These are phyloP conservation scores for Tauraco hartlaubi DNA, from an alignment of 2,797 vertebrate species.

Conservation along the genomic window DNA sequence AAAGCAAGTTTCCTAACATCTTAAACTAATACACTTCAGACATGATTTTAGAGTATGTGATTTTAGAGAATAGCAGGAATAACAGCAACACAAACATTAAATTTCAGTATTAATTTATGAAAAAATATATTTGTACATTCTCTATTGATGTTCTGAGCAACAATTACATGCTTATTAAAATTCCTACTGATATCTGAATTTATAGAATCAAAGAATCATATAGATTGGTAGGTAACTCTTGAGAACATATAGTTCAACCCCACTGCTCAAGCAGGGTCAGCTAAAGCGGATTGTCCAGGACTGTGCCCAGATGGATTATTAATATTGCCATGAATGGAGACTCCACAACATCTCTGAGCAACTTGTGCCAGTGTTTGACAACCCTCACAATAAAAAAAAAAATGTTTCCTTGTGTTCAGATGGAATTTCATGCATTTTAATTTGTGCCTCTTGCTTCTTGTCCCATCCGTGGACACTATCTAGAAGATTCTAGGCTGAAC, in stretches of 20 bases:
- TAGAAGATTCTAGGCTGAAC: neutral
- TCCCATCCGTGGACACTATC: neutral
- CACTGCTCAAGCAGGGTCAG: neutral
- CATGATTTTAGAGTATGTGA: neutral
- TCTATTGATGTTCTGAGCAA: neutral
- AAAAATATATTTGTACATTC: neutral
- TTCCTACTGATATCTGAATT: neutral
- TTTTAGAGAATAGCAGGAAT: neutral
- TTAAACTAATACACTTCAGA: neutral
- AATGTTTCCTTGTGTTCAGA: neutral
- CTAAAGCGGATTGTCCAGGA: neutral
- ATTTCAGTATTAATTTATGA: neutral
- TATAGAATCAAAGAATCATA: neutral
- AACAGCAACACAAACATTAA: neutral
- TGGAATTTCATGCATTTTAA: neutral
- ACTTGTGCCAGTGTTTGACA: neutral
- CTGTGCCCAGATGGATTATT: neutral
- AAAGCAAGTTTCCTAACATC: neutral
- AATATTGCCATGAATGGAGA: neutral
- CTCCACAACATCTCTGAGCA: neutral
- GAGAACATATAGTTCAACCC: neutral
- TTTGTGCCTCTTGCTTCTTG: neutral
- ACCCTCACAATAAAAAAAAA: neutral
- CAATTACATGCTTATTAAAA: neutral
- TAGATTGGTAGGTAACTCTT: neutral